Evolutionary conservation across 2,888 invertebrate genomes (phyloP), one percentile per base, ranked within the genome.

Genomic region (Congeria kusceri): DNA sequence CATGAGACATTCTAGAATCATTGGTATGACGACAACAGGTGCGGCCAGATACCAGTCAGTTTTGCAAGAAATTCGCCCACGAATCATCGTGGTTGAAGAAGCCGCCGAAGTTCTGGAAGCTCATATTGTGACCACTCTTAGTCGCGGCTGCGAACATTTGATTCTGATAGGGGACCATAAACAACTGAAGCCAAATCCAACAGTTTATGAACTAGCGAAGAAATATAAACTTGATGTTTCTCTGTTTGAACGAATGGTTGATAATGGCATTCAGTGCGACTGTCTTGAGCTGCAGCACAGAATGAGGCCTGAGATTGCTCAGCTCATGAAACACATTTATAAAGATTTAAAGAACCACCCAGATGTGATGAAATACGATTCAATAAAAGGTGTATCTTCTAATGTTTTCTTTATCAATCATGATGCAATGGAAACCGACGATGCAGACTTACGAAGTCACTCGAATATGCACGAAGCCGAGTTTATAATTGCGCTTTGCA

Each of bases 31-130:
- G n/a, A 93, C 92, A 20, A 92, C 93, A 15, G 91, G 91, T 13
- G 92, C 93, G 27, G 92, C 92, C 3, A 80, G 89, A 44, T 92
- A 91, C 71, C 89, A 89, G 27, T 56, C 81, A 9, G 74, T 92
- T 4, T 84, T 92, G 29, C 88, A 88, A 69, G 83, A 87, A 29
- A 88, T 94, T 27, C 84, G 91, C n/a, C 93, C 94, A 7, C 87
- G 88, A 44, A 92, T 94, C 61, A 91, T 94, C 15, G 91, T 95
- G 23, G 96, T 98, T 1, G 98, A 98, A 93, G 98, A 98, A 94
- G 97, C 97, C 0, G 97, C 97, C 0, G 97, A 97, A 94, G 96
- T 97, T 0, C 93, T 97, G 44, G 98, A 98, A 92, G 95, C 96
- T 0, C 97, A 98, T 90, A 95, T 97, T 15, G 94, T 97, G 0